These are phyloP conservation scores for Boloria euphrosyne DNA, from an alignment of 2,888 invertebrate species.

Conservation along the genomic window DNA sequence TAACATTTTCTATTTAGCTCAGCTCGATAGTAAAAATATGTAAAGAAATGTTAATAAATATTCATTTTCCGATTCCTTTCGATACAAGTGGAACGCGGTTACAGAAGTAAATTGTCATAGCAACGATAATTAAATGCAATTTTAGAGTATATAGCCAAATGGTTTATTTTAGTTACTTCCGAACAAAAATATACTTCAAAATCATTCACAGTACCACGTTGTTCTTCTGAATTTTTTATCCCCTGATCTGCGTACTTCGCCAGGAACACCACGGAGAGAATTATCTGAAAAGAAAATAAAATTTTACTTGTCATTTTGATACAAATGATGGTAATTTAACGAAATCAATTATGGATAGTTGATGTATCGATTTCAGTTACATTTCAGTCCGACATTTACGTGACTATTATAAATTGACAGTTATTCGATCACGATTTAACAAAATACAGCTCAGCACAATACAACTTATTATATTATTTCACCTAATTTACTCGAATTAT, in stretches of 20 bases:
- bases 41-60: too few species aligned
- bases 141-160: conserved; percentile 1
- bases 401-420: conserved; percentile 13
- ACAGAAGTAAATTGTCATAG: neutral
- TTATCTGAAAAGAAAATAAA: conserved; percentile 66
- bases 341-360: neutral
- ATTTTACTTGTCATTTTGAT: neutral
- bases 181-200: conserved; percentile 15
- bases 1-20: too few species aligned
- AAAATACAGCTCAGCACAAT: conserved; percentile 1
- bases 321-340: neutral
- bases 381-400: conserved; percentile 9
- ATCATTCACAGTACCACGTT: conserved; percentile 80
- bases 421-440: conserved; percentile 14
- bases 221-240: conserved; percentile 72
- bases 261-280: conserved; percentile 76
- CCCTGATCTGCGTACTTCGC: conserved; percentile 67
- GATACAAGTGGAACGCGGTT: too few species aligned
- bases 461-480: neutral
- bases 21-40: too few species aligned
- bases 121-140: conserved; percentile 4
- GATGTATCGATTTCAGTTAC: conserved; percentile 7
- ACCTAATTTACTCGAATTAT: too few species aligned
- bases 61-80: too few species aligned
- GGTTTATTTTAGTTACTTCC: conserved; percentile 18